Evolutionary conservation across 2,797 vertebrate species (phyloP), one percentile per base, ranked within the genome.

Genomic region (Pyrocephalus nanus): DNA sequence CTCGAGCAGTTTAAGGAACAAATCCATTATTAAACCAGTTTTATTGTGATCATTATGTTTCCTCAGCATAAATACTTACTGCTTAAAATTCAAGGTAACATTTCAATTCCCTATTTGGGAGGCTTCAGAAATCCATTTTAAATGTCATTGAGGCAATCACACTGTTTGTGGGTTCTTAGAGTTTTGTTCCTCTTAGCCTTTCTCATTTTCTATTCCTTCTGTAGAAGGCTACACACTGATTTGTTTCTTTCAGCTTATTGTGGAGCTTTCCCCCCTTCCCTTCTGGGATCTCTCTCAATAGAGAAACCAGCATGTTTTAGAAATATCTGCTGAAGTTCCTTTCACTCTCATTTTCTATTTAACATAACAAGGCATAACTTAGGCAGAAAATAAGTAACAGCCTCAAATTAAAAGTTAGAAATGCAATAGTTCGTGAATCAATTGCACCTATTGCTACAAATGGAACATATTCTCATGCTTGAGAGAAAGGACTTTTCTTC

Each of bases 131-230:
- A 77, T 69, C 67, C 71, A 69, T 86, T 94, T 90, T 91, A 93
- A 96, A 96, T 95, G 91, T 95, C 91, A 95, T 54, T 85, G 91
- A 72, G 75, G 77, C 69, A 91, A 70, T 87, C 67, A 85, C 25
- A 27, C n/a, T 80, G 53, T 89, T 89, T 58, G 55, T 89, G 83
- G 19, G 26, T 70, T 88, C 76, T 92, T 76, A 64, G n/a, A 22
- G 77, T 91, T 95, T 95, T 91, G 43, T 34, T 91, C 70, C 34
- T 90, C 90, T 93, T 78, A 94, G 58, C 17, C 43, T 86, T 58
- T 58, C 92, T 92, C 89, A 92, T 92, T 94, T 93, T 72, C 40
- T 88, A 88, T 96, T 96, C 87, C 48, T 94, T 96, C 82, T 92
- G 65, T 88, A 75, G 76, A 64, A 80, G 79, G 64, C 76, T 96